Conservation (phyloP, 2,888 invertebrate genomes). For the Epiperipatus broadwayi region DNA sequence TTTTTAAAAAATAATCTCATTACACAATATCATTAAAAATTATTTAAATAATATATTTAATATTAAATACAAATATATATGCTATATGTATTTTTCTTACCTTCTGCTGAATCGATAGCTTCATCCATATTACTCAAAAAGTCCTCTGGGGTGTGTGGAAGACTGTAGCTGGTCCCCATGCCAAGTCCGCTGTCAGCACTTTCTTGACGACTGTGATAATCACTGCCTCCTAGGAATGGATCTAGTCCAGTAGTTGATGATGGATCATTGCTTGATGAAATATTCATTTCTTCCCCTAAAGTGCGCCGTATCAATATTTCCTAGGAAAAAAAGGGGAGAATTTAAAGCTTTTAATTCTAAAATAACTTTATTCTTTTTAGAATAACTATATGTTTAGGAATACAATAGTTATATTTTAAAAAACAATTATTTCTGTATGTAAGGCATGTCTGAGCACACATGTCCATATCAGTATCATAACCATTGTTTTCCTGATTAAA, state of each 20-base stretch:
- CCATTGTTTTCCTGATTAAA: no score
- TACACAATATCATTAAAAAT: no score
- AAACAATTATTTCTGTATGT: no score
- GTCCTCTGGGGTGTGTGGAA: conserved; percentile 80
- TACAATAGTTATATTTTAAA: no score
- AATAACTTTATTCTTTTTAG: no score
- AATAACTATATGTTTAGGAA: no score
- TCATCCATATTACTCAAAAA: conserved; percentile 76
- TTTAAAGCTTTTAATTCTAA: no score
- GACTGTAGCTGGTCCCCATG: conserved; percentile 59
- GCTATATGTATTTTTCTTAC: conserved; percentile 16
- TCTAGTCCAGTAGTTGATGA: conserved; percentile 20
- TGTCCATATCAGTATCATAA: no score
- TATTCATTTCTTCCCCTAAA: conserved; percentile 18
- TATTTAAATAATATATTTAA: neutral
- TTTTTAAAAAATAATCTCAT: neutral
- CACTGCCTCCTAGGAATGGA: conserved; percentile 38
- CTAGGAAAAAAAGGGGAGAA: conserved; percentile 35
- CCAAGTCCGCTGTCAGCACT: conserved; percentile 85
- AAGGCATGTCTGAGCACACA: no score
- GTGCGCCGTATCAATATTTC: conserved; percentile 48
- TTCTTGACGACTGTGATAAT: conserved; percentile 72
- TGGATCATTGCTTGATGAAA: no score
- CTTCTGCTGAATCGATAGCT: conserved; percentile 27
- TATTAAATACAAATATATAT: no score